Evolutionary conservation across 2,797 vertebrate species (phyloP).

Genomic region (Menidia menidia): DNA sequence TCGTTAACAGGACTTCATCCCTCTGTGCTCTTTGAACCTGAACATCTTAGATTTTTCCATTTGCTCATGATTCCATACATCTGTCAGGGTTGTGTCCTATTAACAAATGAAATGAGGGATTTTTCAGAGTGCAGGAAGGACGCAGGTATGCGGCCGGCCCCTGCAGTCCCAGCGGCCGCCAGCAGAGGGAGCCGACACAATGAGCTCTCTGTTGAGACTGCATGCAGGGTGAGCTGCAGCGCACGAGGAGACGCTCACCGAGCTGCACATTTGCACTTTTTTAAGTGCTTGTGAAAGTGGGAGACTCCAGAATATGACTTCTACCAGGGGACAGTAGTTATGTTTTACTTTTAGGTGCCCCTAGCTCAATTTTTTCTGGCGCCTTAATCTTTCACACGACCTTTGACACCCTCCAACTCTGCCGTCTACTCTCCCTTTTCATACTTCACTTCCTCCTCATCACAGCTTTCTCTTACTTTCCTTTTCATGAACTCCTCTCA

Average conservation of each 20-base stretch:
- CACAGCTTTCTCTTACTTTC: constrained; percentile 4
- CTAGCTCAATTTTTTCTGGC: not conserved
- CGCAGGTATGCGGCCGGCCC: constrained; percentile 9
- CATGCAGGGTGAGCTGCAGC: constrained; percentile 35
- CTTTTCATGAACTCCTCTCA: constrained; percentile 1
- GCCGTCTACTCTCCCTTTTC: not conserved
- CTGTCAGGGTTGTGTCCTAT: too few species aligned
- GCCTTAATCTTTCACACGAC: not conserved
- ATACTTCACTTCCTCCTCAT: not conserved
- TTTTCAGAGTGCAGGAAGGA: too few species aligned
- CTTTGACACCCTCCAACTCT: not conserved
- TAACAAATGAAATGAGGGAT: too few species aligned
- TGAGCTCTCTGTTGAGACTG: constrained; percentile 58
- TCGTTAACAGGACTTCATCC: not conserved
- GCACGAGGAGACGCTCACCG: constrained; percentile 31
- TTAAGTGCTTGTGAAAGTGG: constrained; percentile 8
- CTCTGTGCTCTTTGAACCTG: not conserved
- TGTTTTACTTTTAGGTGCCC: not conserved
- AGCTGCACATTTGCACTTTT: constrained; percentile 12
- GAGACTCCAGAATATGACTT: not conserved
- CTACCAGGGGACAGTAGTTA: not conserved
- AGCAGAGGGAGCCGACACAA: constrained; percentile 69
- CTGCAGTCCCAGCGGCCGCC: constrained; percentile 49
- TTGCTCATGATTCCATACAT: too few species aligned
- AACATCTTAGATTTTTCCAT: too few species aligned